Evolutionary conservation across 2,888 invertebrate species (phyloP).

Genomic region (Asteroscopus sphinx): DNA sequence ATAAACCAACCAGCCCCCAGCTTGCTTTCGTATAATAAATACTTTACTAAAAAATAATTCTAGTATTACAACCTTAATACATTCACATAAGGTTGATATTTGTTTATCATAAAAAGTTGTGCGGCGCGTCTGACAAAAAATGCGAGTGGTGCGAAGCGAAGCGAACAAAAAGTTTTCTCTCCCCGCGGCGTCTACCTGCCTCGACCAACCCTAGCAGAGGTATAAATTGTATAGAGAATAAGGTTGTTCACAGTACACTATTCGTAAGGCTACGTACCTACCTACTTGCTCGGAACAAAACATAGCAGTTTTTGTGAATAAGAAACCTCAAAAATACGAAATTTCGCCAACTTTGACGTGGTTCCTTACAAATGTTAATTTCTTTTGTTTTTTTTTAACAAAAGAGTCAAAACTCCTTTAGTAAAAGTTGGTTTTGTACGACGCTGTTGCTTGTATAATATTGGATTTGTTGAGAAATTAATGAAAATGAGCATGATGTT

Average conservation of each 20-base stretch:
- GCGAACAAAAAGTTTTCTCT: slow-evolving; percentile 1
- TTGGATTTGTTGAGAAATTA: neutral
- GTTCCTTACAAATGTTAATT: slow-evolving; percentile 22
- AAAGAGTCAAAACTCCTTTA: neutral
- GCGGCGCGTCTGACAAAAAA: neutral
- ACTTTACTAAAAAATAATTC: neutral
- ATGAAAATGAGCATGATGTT: neutral
- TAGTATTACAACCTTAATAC: neutral
- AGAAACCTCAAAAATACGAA: neutral
- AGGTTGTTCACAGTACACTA: slow-evolving; percentile 5
- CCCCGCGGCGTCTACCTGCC: neutral
- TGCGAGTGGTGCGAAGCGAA: neutral
- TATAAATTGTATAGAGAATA: slow-evolving; percentile 11
- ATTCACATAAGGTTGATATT: slow-evolving; percentile 1
- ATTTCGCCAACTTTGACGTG: neutral
- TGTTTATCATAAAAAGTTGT: neutral
- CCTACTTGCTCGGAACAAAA: slow-evolving; percentile 1
- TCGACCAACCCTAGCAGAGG: neutral
- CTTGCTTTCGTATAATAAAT: neutral
- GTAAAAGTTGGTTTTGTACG: slow-evolving; percentile 21
- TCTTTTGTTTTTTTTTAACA: slow-evolving; percentile 10
- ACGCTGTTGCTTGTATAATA: neutral
- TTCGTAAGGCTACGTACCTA: neutral
- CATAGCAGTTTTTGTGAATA: slow-evolving; percentile 7
- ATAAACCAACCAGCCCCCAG: neutral